Conservation (phyloP, 1,140 invertebrate genomes). For the Galendromus occidentalis region DNA sequence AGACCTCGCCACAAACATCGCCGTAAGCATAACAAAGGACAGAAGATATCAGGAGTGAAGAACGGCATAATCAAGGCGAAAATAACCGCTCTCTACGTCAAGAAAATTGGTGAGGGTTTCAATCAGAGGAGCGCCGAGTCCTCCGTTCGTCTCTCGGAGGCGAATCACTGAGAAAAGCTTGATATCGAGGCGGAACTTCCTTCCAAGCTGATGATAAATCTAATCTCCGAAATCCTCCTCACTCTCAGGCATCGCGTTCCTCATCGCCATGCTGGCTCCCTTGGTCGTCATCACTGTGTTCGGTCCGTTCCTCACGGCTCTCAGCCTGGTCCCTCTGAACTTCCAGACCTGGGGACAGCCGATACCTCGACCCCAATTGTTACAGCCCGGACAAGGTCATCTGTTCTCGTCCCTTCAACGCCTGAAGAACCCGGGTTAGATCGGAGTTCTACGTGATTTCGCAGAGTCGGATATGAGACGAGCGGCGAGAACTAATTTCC, state of each 20-base stretch:
- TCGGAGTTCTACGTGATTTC: no score
- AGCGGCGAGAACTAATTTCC: no score
- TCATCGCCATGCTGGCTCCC: not conserved
- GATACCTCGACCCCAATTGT: no score
- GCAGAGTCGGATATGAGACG: no score
- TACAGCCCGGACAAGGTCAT: no score
- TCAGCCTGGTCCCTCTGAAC: not conserved
- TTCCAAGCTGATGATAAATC: not conserved
- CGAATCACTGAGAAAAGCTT: not conserved
- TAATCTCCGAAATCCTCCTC: not conserved
- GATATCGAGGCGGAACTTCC: not conserved
- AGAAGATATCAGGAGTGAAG: not conserved
- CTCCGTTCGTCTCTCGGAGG: not conserved
- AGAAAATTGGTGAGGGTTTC: slow-evolving; percentile 1
- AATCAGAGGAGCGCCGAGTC: not conserved
- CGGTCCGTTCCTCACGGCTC: not conserved
- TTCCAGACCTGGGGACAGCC: not conserved
- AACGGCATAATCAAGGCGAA: not conserved
- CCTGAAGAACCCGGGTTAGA: no score
- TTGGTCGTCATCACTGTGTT: not conserved
- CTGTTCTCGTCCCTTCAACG: no score
- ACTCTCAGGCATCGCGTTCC: not conserved
- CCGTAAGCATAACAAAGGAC: not conserved
- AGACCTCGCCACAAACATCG: not conserved
- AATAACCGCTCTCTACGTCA: not conserved